These are phyloP conservation scores for Amniataba percoides DNA, from an alignment of 2,797 vertebrate species.

Conservation along the genomic window DNA sequence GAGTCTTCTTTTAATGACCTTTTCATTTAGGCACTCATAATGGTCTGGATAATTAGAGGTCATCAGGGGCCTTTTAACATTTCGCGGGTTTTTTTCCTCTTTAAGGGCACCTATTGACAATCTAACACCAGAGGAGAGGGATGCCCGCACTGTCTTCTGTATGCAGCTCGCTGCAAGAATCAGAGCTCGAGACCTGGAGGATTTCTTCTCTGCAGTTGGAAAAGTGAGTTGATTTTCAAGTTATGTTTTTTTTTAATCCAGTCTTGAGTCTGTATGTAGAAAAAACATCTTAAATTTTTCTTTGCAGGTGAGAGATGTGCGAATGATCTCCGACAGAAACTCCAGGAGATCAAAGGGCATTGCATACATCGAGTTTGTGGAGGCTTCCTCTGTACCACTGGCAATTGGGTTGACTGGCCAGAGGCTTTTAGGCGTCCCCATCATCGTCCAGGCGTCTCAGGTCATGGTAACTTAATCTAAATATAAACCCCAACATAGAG, in stretches of 20 bases:
- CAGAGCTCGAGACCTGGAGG: constrained; percentile 96
- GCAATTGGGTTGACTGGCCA: constrained; percentile 98
- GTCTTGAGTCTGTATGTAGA: neutral
- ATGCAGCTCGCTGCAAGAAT: constrained; percentile 99
- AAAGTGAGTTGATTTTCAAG: constrained; percentile 84
- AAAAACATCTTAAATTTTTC: neutral
- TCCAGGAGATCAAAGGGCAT: constrained; percentile 98
- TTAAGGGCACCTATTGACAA: constrained; percentile 96
- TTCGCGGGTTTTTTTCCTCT: neutral
- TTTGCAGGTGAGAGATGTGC: constrained; percentile 94
- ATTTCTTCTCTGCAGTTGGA: constrained; percentile 99
- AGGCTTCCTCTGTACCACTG: constrained; percentile 95
- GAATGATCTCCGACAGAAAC: constrained; percentile 99
- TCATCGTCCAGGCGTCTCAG: constrained; percentile 99
- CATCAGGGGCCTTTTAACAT: too few relatives aligned
- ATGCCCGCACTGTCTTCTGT: constrained; percentile 98
- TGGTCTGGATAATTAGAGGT: too few relatives aligned
- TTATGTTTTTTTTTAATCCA: neutral
- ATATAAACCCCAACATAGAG: neutral
- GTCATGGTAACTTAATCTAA: constrained; percentile 59
- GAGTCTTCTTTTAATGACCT: neutral
- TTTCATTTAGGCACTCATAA: neutral
- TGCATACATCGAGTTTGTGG: constrained; percentile 98
- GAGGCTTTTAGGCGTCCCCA: constrained; percentile 96
- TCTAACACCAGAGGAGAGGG: constrained; percentile 96